A percentile compares a stretch with the other conserved stretches of the same genome.
These are phyloP conservation scores for Phenganax subtilis DNA, from an alignment of 92 coral and sea anemone genomes.

Conservation along the genomic window DNA sequence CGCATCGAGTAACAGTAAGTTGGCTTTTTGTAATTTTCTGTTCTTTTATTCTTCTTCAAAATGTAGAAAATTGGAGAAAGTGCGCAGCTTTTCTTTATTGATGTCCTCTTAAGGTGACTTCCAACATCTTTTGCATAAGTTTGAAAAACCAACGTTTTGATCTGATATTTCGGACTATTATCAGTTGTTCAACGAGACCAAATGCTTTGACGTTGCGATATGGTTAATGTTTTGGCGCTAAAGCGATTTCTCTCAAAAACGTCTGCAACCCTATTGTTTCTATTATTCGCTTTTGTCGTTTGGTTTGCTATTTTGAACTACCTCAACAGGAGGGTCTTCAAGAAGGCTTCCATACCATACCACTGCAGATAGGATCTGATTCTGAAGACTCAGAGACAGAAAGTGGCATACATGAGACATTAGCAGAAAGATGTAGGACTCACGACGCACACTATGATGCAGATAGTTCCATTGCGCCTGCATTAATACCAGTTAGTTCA, in stretches of 20 bases:
- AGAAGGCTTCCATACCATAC: background rate
- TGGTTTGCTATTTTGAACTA: too few relatives aligned
- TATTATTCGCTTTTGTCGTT: too few relatives aligned
- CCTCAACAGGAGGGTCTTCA: background rate
- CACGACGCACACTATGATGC: background rate
- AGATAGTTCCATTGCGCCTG: background rate
- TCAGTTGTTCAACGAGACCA: too few relatives aligned
- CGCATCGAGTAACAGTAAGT: slow-evolving; percentile 44
- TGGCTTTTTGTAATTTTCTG: background rate
- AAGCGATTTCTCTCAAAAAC: too few relatives aligned
- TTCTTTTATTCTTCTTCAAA: background rate
- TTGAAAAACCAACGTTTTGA: too few relatives aligned
- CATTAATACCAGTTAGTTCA: background rate
- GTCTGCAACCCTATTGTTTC: too few relatives aligned
- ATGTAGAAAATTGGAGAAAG: background rate
- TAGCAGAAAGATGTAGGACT: slow-evolving; percentile 4
- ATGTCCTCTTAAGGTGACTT: too few relatives aligned
- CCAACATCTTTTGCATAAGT: too few relatives aligned
- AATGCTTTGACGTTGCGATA: too few relatives aligned
- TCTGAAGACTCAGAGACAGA: slow-evolving; percentile 22
- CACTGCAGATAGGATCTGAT: slow-evolving; percentile 14
- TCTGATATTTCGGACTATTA: too few relatives aligned
- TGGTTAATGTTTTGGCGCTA: too few relatives aligned
- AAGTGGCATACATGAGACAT: slow-evolving; percentile 4
- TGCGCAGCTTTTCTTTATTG: background rate